Conservation (phyloP, 2,888 invertebrate species). For the Acronicta psi region DNA sequence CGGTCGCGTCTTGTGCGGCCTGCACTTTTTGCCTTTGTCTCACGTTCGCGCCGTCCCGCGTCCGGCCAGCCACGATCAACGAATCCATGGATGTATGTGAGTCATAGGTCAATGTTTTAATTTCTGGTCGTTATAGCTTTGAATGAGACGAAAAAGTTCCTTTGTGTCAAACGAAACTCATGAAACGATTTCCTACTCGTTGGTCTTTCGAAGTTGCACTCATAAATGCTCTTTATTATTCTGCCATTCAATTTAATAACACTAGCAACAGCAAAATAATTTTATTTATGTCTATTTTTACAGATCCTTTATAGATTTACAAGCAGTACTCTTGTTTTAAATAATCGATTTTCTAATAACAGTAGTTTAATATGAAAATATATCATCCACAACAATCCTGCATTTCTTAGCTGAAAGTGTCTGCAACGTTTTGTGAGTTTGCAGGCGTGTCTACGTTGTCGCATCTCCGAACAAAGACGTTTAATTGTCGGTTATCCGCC, state of each 20-base stretch:
- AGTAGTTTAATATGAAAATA: not conserved
- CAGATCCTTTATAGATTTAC: no score
- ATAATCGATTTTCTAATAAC: not conserved
- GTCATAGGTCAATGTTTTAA: slow-evolving; percentile 52
- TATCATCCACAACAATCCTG: slow-evolving; percentile 20
- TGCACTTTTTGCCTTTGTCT: slow-evolving; percentile 76
- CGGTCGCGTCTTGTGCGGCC: slow-evolving; percentile 73
- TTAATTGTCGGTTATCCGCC: slow-evolving; percentile 85
- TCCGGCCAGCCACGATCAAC: slow-evolving; percentile 60
- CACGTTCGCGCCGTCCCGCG: slow-evolving; percentile 61
- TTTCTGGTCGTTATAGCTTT: slow-evolving; percentile 30
- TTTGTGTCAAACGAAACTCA: not conserved
- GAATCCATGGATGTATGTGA: slow-evolving; percentile 61
- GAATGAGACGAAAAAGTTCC: no score
- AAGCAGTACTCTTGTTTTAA: no score
- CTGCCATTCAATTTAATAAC: no score
- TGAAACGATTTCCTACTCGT: no score
- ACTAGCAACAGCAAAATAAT: no score
- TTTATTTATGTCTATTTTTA: no score
- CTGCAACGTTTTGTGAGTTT: slow-evolving; percentile 68
- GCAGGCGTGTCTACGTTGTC: slow-evolving; percentile 60
- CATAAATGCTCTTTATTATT: no score
- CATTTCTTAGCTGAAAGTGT: slow-evolving; percentile 55
- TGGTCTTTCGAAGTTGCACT: no score
- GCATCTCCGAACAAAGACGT: slow-evolving; percentile 80